Conservation (phyloP, 2,113 vertebrate species). For the Sardina pilchardus region DNA sequence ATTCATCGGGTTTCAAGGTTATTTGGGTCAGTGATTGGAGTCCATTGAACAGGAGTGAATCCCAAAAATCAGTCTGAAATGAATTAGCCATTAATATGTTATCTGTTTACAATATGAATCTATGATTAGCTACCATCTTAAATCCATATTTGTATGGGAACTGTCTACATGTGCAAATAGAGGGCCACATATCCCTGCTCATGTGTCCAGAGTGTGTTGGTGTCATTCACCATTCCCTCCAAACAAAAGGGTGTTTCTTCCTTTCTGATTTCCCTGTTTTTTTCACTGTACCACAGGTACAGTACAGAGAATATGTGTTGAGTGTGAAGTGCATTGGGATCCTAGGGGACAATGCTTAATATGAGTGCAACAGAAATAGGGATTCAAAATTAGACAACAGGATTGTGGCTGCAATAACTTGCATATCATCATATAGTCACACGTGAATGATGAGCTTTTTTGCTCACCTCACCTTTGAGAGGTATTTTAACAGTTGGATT, state of each 20-base stretch:
- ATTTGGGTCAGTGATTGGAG: too few species aligned
- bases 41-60: too few species aligned
- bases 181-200: too few species aligned
- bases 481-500: too few species aligned
- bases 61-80: too few species aligned
- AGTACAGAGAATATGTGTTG: background rate
- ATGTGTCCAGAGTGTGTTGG: background rate
- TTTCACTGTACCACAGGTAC: background rate
- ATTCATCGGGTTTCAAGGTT: too few species aligned
- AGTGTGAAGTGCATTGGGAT: background rate
- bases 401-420: background rate
- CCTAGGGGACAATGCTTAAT: background rate
- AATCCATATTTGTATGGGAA: background rate
- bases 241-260: background rate
- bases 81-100: too few species aligned
- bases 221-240: background rate
- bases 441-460: background rate
- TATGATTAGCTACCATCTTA: background rate
- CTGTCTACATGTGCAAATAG: background rate
- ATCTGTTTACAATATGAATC: too few species aligned
- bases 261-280: background rate
- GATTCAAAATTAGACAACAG: background rate
- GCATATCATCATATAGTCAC: background rate
- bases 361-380: background rate
- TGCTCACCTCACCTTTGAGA: too few species aligned